Percentiles rank a stretch among this genome's conserved stretches.
Conservation (phyloP, 2,113 vertebrate genomes). For the Typhlomys cinereus region DNA sequence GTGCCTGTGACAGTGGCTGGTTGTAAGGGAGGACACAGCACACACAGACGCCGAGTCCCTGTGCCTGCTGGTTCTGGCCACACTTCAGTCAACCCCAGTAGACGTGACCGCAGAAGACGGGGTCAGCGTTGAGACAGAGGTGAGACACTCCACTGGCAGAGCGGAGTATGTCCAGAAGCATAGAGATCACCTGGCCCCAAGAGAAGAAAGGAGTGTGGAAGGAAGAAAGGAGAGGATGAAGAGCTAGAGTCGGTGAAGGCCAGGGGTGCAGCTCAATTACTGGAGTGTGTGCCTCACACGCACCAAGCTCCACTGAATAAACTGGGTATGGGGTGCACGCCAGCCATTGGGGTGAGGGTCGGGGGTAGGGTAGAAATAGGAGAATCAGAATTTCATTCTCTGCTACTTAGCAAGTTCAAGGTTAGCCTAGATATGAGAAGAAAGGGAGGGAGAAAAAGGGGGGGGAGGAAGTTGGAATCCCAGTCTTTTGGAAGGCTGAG, state of each 20-base stretch:
- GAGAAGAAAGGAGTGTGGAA: not conserved
- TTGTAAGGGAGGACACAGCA: not conserved
- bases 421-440: not conserved
- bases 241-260: not conserved
- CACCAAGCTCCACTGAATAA: not conserved
- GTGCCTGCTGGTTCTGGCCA: not conserved
- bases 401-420: not conserved
- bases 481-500: not conserved
- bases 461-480: not conserved
- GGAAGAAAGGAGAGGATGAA: not conserved
- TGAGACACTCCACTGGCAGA: not conserved
- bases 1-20: not conserved
- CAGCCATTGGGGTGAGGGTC: not conserved
- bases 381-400: not conserved
- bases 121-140: not conserved
- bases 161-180: not conserved
- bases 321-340: too few relatives aligned
- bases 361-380: too few relatives aligned
- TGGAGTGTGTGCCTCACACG: not conserved
- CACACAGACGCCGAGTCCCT: not conserved
- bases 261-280: not conserved
- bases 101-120: not conserved
- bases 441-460: too few relatives aligned
- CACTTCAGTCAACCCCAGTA: not conserved
- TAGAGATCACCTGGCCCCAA: not conserved